Evolutionary conservation across 2,797 vertebrate species (phyloP).

Genomic region (Pelobates cultripes): DNA sequence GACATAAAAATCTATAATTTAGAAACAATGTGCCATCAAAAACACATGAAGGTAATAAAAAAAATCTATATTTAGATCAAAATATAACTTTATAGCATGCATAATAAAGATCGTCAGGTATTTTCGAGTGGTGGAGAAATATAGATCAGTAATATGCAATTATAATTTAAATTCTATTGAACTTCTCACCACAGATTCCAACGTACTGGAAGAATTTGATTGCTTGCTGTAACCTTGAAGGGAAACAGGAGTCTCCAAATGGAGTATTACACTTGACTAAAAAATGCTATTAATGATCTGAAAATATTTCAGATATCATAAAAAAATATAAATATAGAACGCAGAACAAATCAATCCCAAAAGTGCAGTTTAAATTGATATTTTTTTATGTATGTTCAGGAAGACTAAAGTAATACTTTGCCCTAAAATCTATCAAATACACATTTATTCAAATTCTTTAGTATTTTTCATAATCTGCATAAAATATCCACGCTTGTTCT

Average conservation of each 20-base stretch:
- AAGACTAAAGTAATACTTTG: no score
- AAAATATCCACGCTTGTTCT: no score
- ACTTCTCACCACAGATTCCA: constrained; percentile 35
- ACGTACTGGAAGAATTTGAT: constrained; percentile 33
- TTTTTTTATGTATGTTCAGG: no score
- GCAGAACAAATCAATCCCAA: constrained; percentile 19
- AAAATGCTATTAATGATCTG: constrained; percentile 14
- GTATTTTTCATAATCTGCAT: no score
- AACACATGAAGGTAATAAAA: constrained; percentile 45
- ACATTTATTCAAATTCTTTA: no score
- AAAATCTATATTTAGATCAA: constrained; percentile 46
- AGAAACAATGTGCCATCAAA: constrained; percentile 47
- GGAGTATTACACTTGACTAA: background rate
- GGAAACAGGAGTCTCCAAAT: constrained; percentile 4
- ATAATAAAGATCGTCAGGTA: constrained; percentile 26
- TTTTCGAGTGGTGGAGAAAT: constrained; percentile 18
- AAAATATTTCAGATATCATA: constrained; percentile 24
- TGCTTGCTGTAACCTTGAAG: constrained; percentile 43
- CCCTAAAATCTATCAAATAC: no score
- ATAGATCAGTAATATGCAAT: constrained; percentile 38
- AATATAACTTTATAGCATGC: constrained; percentile 21
- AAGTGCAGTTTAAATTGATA: constrained; percentile 6
- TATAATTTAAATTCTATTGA: constrained; percentile 47
- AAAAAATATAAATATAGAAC: constrained; percentile 20
- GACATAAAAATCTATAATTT: constrained; percentile 46